Evolutionary conservation across 2,797 vertebrate genomes (phyloP).

Genomic region (Lerista edwardsae): DNA sequence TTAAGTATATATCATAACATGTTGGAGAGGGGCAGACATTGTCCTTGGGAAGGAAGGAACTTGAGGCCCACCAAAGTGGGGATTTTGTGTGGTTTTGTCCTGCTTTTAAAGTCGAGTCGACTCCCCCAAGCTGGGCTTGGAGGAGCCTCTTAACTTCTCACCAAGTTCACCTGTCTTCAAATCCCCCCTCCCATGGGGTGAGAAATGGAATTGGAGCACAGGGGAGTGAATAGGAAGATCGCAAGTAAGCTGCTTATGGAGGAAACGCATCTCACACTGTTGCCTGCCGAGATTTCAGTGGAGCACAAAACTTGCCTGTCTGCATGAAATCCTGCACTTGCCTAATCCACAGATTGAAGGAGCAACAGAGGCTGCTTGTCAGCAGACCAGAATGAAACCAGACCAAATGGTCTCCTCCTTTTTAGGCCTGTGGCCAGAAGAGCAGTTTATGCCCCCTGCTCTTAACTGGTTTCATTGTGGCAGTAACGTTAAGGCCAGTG

Average conservation of each 20-base stretch:
- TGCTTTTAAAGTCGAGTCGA: no score
- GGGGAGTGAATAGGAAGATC: not conserved
- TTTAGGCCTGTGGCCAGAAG: not conserved
- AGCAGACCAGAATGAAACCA: not conserved
- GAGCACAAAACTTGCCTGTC: not conserved
- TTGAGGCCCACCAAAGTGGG: not conserved
- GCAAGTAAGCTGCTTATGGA: conserved; percentile 2
- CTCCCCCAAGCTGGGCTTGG: not conserved
- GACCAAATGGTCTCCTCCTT: not conserved
- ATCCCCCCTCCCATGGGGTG: not conserved
- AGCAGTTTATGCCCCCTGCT: not conserved
- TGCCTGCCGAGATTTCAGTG: not conserved
- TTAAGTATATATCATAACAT: no score
- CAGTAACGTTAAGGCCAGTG: no score
- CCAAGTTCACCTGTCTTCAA: not conserved
- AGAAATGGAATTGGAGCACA: not conserved
- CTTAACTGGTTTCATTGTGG: no score
- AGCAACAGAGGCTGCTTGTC: not conserved
- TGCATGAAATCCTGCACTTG: not conserved
- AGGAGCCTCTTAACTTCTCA: not conserved
- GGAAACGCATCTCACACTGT: not conserved
- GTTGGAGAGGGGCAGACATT: no score
- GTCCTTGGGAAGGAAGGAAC: no score
- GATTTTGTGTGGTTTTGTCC: not conserved
- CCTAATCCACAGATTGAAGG: not conserved